Evolutionary conservation across 2,888 invertebrate genomes (phyloP).

Genomic region (Dryobotodes eremita): DNA sequence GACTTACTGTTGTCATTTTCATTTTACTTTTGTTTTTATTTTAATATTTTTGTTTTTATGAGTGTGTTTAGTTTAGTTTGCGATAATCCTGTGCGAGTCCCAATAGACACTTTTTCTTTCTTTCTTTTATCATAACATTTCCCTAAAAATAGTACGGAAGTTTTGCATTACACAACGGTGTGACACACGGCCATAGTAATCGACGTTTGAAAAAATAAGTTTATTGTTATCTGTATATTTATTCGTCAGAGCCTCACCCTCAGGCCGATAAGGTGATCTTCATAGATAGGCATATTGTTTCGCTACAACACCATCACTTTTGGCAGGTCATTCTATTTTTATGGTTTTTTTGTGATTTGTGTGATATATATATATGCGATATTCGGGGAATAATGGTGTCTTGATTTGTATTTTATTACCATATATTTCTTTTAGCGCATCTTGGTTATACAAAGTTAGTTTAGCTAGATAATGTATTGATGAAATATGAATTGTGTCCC

Average conservation of each 20-base stretch:
- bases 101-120: too few relatives aligned
- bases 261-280: conserved; percentile 81
- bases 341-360: conserved; percentile 70
- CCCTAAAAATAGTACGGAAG: not conserved
- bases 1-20: too few relatives aligned
- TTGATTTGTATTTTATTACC: conserved; percentile 21
- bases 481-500: not conserved
- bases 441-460: not conserved
- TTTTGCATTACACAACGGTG: conserved; percentile 72
- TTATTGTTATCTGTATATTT: conserved; percentile 88
- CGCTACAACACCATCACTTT: conserved; percentile 70
- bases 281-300: conserved; percentile 79
- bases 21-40: too few relatives aligned
- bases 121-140: too few relatives aligned
- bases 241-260: conserved; percentile 80
- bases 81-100: too few relatives aligned
- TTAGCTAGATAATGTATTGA: not conserved
- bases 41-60: too few relatives aligned
- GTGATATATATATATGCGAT: too few relatives aligned
- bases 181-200: conserved; percentile 75
- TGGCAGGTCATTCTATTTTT: conserved; percentile 76
- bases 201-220: conserved; percentile 87
- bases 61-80: too few relatives aligned
- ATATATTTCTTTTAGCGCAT: not conserved
- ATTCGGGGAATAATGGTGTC: conserved; percentile 4